Percentiles rank a stretch among this genome's conserved stretches.
Evolutionary conservation across 2,888 invertebrate genomes (phyloP).

Genomic region (Stenichneumon culpator): DNA sequence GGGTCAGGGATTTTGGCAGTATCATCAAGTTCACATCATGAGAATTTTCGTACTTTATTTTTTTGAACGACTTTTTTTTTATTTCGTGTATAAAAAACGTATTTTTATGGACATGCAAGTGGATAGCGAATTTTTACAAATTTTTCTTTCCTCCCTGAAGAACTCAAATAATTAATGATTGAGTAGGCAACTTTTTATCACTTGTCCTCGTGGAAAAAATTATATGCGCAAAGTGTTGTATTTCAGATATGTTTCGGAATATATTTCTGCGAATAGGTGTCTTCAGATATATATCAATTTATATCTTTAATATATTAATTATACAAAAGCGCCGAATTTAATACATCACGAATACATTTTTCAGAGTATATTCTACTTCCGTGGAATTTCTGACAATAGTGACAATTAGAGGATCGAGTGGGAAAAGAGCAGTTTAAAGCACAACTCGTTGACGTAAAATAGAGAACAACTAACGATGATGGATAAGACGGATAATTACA

Average conservation of each 20-base stretch:
- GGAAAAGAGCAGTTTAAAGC: not conserved
- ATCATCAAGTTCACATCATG: slow-evolving; percentile 21
- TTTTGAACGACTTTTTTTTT: not conserved
- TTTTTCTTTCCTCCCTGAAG: not conserved
- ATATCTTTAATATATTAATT: not conserved
- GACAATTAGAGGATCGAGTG: not conserved
- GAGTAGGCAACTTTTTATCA: not conserved
- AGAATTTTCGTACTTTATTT: not conserved
- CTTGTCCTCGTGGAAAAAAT: not conserved
- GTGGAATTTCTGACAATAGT: not conserved
- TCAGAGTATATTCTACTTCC: not conserved
- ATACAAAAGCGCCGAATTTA: not conserved
- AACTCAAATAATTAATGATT: not conserved
- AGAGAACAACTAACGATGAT: not conserved
- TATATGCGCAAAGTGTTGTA: not conserved
- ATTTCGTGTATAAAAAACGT: not conserved
- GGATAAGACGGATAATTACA: not conserved
- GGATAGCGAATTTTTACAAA: not conserved
- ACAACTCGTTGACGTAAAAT: not conserved
- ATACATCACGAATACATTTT: not conserved
- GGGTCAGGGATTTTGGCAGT: slow-evolving; percentile 14
- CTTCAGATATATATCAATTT: not conserved
- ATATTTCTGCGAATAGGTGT: not conserved
- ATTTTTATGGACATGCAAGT: not conserved
- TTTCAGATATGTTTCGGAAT: not conserved